A percentile compares a stretch with the other conserved stretches of the same genome.
Evolutionary conservation across 2,888 invertebrate genomes (phyloP).

Genomic region (Acleris literana): DNA sequence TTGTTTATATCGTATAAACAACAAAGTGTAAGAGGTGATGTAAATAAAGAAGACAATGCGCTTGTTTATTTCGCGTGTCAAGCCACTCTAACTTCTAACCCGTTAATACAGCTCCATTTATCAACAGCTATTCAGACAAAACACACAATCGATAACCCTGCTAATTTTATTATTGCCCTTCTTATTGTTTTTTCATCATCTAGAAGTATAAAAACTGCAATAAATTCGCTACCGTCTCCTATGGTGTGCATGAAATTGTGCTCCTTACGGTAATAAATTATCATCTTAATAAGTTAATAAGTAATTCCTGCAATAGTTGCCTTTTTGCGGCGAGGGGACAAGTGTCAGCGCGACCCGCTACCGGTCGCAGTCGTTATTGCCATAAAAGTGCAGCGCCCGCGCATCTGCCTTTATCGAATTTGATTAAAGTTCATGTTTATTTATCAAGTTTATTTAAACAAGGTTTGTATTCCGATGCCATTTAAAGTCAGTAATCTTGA

Average conservation of each 20-base stretch:
- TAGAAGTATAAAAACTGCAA: constrained; percentile 46
- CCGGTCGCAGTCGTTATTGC: constrained; percentile 70
- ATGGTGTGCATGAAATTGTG: constrained; percentile 71
- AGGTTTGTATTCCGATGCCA: constrained; percentile 52
- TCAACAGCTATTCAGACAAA: constrained; percentile 33
- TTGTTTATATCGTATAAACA: no score
- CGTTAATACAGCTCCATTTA: constrained; percentile 8
- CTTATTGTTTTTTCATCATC: constrained; percentile 26
- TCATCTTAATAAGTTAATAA: constrained; percentile 82
- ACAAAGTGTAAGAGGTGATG: no score
- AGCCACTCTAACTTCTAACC: background rate
- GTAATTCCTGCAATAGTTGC: constrained; percentile 74
- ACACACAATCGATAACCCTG: constrained; percentile 27
- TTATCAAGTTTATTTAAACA: constrained; percentile 70
- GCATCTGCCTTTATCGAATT: constrained; percentile 82
- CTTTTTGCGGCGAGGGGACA: constrained; percentile 54
- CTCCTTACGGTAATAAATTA: constrained; percentile 74
- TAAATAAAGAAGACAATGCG: no score
- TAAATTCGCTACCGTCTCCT: constrained; percentile 51
- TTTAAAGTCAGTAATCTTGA: constrained; percentile 48
- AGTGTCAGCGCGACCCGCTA: constrained; percentile 58
- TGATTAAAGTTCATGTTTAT: constrained; percentile 82
- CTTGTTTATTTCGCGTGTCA: no score
- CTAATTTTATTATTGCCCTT: constrained; percentile 36
- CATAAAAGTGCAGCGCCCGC: constrained; percentile 64